Conservation (phyloP, 2,113 vertebrate genomes). For the Mungos mungo region DNA sequence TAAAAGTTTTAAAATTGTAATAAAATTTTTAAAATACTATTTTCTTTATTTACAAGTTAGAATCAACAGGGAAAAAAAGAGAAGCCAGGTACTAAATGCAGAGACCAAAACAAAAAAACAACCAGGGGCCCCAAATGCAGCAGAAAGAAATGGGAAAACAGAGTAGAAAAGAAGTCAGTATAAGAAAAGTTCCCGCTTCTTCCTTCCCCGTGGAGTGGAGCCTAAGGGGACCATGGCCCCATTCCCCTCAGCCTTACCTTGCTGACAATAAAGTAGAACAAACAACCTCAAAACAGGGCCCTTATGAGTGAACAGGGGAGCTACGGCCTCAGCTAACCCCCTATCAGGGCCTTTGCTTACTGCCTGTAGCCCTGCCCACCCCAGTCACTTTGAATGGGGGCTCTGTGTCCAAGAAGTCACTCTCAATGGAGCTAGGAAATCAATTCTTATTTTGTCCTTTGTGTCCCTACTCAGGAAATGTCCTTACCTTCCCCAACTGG, state of each 20-base stretch:
- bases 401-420: constrained; percentile 18
- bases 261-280: constrained; percentile 80
- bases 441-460: constrained; percentile 4
- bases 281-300: constrained; percentile 67
- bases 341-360: not conserved
- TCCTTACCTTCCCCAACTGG: constrained; percentile 56
- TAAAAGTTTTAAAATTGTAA: too few relatives aligned
- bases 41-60: constrained; percentile 86
- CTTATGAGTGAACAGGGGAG: constrained; percentile 53
- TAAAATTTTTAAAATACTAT: constrained; percentile 68
- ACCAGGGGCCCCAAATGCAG: constrained; percentile 44
- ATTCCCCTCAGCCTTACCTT: constrained; percentile 46
- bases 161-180: constrained; percentile 75
- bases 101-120: constrained; percentile 22
- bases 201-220: constrained; percentile 42
- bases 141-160: constrained; percentile 53
- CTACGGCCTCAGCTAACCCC: not conserved
- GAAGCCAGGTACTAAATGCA: constrained; percentile 46
- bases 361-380: not conserved
- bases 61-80: constrained; percentile 70
- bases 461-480: not conserved
- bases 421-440: not conserved
- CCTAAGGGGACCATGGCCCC: not conserved
- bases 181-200: constrained; percentile 68
- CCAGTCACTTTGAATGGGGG: not conserved